Percentiles rank a stretch among this genome's conserved stretches.
phyloP scores from a whole-genome alignment of 2,113 vertebrate species.

The Pandion haliaetus region DNA sequence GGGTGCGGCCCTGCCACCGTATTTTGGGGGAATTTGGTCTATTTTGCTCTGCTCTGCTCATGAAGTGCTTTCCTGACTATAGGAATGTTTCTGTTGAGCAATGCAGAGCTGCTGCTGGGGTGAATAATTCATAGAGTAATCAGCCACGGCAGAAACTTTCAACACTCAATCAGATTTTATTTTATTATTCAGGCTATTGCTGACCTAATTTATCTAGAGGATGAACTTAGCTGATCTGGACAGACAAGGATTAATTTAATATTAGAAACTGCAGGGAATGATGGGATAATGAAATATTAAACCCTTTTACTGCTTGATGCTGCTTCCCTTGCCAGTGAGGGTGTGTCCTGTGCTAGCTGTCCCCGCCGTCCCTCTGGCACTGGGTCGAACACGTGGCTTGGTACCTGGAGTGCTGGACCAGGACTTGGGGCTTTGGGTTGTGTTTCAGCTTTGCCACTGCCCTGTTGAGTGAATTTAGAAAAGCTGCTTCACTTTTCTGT shows the following conservation, averaged over 20 bases:
- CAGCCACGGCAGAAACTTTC: background rate
- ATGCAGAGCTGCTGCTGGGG: background rate
- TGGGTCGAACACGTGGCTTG: rapidly evolving
- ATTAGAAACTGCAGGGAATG: background rate
- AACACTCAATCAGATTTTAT: background rate
- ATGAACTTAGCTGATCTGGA: background rate
- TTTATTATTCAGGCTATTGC: background rate
- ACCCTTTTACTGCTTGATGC: background rate
- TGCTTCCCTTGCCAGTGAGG: background rate
- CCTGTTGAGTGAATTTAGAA: background rate
- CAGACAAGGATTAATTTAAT: conserved; percentile 8
- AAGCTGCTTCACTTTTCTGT: background rate
- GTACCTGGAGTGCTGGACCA: background rate
- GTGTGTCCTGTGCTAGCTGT: background rate
- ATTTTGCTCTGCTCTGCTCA: background rate
- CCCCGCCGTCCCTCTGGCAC: background rate
- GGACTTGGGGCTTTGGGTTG: background rate
- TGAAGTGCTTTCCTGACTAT: background rate
- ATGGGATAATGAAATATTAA: conserved; percentile 4
- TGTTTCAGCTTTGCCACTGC: background rate
- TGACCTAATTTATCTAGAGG: background rate
- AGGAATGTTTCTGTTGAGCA: conserved; percentile 13
- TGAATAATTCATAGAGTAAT: conserved; percentile 15
- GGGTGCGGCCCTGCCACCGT: background rate
- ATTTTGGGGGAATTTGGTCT: background rate